A percentile compares a stretch with the other conserved stretches of the same genome.
phyloP scores from a whole-genome alignment of 2,888 invertebrate species.

The Hydriomena furcata region DNA sequence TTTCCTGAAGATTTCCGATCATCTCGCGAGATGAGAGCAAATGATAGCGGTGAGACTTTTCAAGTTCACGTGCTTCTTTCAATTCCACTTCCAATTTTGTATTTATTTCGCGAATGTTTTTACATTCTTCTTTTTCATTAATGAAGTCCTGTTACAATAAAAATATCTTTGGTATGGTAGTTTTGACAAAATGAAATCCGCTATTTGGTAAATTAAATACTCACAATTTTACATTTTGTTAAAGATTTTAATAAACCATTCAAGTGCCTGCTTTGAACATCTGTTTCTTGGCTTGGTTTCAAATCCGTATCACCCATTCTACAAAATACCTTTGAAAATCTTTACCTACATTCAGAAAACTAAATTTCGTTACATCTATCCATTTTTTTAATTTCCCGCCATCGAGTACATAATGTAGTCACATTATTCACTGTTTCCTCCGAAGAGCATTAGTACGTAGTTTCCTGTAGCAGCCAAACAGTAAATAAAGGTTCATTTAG shows the following conservation, averaged over 20 bases:
- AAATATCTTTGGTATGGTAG: background rate
- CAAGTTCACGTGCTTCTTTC: slow-evolving; percentile 64
- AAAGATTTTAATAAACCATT: slow-evolving; percentile 60
- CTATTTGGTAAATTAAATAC: slow-evolving; percentile 16
- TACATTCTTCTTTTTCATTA: slow-evolving; percentile 64
- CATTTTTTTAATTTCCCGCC: too few relatives aligned
- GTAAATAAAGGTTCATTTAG: too few relatives aligned
- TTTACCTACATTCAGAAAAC: background rate
- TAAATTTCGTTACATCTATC: too few relatives aligned
- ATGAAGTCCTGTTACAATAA: slow-evolving; percentile 51
- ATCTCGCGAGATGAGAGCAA: slow-evolving; percentile 70
- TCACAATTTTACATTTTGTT: slow-evolving; percentile 69
- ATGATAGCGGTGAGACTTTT: slow-evolving; percentile 74
- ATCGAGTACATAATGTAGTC: too few relatives aligned
- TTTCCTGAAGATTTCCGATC: slow-evolving; percentile 73
- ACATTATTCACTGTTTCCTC: too few relatives aligned
- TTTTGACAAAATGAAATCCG: too few relatives aligned
- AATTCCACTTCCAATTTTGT: slow-evolving; percentile 63
- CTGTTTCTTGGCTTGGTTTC: slow-evolving; percentile 36
- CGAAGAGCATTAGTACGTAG: too few relatives aligned
- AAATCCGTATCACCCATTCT: slow-evolving; percentile 38
- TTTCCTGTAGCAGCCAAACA: too few relatives aligned
- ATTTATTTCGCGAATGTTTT: slow-evolving; percentile 59
- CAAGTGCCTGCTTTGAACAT: slow-evolving; percentile 41
- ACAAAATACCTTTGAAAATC: background rate